Percentiles rank a stretch among this genome's conserved stretches.
Conservation (phyloP, 2,797 vertebrate genomes). For the Tapera naevia region DNA sequence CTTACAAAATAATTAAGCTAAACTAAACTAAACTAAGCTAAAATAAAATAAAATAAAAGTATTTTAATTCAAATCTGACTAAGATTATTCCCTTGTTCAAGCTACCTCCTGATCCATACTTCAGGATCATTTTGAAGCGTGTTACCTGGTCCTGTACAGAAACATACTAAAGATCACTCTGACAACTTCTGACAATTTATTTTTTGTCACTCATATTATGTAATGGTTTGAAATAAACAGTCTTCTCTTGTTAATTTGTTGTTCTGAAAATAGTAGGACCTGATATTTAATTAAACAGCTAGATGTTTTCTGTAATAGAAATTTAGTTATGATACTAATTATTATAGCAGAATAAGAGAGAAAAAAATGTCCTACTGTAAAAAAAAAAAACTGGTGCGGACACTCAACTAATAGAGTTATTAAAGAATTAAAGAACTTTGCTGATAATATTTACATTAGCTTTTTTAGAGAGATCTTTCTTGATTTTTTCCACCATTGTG, state of each 20-base stretch:
- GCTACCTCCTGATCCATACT: neutral
- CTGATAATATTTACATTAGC: rapidly evolving
- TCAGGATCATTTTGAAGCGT: neutral
- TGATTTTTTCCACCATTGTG: rapidly evolving
- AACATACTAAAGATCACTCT: neutral
- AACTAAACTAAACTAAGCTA: too few species aligned
- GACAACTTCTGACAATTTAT: neutral
- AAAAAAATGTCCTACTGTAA: neutral
- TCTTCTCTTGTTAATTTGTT: neutral
- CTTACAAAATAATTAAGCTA: neutral
- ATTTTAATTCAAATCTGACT: rapidly evolving
- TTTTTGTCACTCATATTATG: neutral
- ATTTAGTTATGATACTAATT: neutral
- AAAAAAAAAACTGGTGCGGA: neutral
- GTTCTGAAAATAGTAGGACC: neutral
- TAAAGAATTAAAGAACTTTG: neutral
- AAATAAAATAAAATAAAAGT: neutral
- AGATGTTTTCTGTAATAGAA: neutral
- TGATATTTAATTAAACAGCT: neutral
- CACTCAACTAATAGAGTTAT: neutral
- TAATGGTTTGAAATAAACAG: neutral
- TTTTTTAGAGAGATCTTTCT: neutral
- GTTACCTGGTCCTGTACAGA: neutral
- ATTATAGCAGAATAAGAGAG: neutral
- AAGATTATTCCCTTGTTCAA: neutral